Evolutionary conservation across 1,140 invertebrate genomes (phyloP), one percentile per base, ranked within the genome.

Genomic region (Monomorium pharaonis): DNA sequence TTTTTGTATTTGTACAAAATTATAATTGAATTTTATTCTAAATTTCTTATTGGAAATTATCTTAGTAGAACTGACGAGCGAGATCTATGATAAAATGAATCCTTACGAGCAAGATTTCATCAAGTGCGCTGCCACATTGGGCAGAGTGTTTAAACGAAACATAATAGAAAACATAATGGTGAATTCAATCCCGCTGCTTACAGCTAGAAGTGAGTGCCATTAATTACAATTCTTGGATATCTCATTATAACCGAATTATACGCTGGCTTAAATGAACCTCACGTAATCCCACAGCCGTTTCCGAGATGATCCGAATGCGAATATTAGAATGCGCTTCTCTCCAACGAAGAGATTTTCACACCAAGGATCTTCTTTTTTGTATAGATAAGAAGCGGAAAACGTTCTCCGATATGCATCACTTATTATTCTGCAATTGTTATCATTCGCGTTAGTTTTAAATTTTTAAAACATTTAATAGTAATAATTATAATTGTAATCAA

Each of bases 91-190:
- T 5, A 76, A 33, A 63, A 89, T 92, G 70, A 95, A 94, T 0
- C 91, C 95, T 0, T 96, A 96, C 85, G 96, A 96, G 88, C 96
- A 96, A 90, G 92, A 95, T 80, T 86, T 97, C 4, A 86, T 97
- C 0, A 96, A 96, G 90, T 96, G 95, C 77, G 95, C 95, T 3
- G 94, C 96, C 0, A 94, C 96, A 0, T 87, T 97, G 3, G 96
- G 96, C 4, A 92, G 94, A 5, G 93, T 95, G 14, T 97, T 97
- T 81, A 92, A 93, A 0, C 94, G 96, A 47, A 91, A 91, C 16
- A 95, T 95, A 92, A 86, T 97, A 9, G 87, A 95, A 3, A 93
- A 93, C 76, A 89, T 96, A 4, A 91, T 96, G 87, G 89, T 93
- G 37, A 93, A 94, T 47, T 92, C 94, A 16, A 92, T 93, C 3